Percentiles rank a stretch among this genome's conserved stretches.
Evolutionary conservation across 1,140 invertebrate species (phyloP).

Genomic region (Drosophila azteca): DNA sequence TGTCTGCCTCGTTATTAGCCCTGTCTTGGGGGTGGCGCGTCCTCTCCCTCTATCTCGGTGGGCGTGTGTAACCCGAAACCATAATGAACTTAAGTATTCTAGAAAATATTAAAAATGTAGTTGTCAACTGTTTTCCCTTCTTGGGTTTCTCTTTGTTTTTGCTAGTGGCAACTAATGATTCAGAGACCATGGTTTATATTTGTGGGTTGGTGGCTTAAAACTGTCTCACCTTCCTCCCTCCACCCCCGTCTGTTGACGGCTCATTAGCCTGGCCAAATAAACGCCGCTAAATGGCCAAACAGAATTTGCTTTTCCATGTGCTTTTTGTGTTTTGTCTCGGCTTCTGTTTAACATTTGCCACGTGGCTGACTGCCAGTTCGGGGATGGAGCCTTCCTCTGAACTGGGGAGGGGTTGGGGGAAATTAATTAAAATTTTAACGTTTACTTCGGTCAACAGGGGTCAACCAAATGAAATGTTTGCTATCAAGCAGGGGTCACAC

Average conservation of each 20-base stretch:
- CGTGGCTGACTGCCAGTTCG: slow-evolving; percentile 19
- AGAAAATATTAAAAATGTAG: slow-evolving; percentile 27
- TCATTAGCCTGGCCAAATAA: slow-evolving; percentile 74
- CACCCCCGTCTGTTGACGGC: slow-evolving; percentile 36
- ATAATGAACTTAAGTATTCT: slow-evolving; percentile 66
- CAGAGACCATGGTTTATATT: slow-evolving; percentile 56
- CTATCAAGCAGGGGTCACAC: slow-evolving; percentile 15
- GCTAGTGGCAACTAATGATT: slow-evolving; percentile 60
- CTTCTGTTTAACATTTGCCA: slow-evolving; percentile 48
- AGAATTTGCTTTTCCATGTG: slow-evolving; percentile 38
- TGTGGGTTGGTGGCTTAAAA: slow-evolving; percentile 22
- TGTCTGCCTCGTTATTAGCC: slow-evolving; percentile 45
- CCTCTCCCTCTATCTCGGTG: slow-evolving; percentile 4
- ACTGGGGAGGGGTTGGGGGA: not conserved
- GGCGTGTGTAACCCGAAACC: slow-evolving; percentile 59
- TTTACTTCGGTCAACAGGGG: slow-evolving; percentile 2
- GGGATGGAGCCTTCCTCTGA: not conserved
- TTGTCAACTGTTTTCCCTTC: slow-evolving; percentile 1
- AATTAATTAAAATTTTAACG: slow-evolving; percentile 51
- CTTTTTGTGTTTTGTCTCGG: slow-evolving; percentile 17
- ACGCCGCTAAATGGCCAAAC: slow-evolving; percentile 40
- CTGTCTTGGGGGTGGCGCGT: not conserved
- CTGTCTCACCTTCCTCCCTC: slow-evolving; percentile 16
- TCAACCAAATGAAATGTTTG: slow-evolving; percentile 13
- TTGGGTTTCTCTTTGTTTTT: slow-evolving; percentile 38